Conservation (phyloP, 2,888 invertebrate genomes). For the Heliconius cydno region DNA sequence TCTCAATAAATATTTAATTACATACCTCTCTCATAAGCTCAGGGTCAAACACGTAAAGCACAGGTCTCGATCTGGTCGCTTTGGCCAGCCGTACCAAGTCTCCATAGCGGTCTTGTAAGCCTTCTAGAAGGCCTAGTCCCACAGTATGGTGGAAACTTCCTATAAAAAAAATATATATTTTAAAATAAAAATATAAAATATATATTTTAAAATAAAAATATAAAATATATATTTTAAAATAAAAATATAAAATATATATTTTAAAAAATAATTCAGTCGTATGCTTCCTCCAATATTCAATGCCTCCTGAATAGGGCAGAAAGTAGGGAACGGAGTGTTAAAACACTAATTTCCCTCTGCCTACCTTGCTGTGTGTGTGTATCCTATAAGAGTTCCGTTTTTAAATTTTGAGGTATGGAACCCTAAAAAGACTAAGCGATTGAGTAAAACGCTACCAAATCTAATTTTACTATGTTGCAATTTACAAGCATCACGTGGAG, state of each 20-base stretch:
- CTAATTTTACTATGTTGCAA: slow-evolving; percentile 3
- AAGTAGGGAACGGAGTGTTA: too few relatives aligned
- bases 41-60: slow-evolving; percentile 75
- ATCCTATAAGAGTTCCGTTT: too few relatives aligned
- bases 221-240: background rate
- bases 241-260: background rate
- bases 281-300: too few relatives aligned
- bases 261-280: too few relatives aligned
- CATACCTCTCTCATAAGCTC: slow-evolving; percentile 75
- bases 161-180: slow-evolving; percentile 47
- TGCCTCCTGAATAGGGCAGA: too few relatives aligned
- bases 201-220: too few relatives aligned
- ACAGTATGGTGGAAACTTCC: slow-evolving; percentile 76
- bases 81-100: slow-evolving; percentile 74
- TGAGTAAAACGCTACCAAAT: background rate
- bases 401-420: too few relatives aligned
- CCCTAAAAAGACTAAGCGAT: background rate
- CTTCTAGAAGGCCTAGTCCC: slow-evolving; percentile 73
- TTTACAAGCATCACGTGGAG: background rate
- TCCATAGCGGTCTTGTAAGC: slow-evolving; percentile 70
- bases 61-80: slow-evolving; percentile 68
- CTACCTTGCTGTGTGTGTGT: too few relatives aligned
- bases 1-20: background rate
- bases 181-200: background rate
- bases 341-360: too few relatives aligned